A percentile compares a stretch with the other conserved stretches of the same genome.
Conservation (phyloP, 1,140 invertebrate species). For the Eupristina koningsbergeri region DNA sequence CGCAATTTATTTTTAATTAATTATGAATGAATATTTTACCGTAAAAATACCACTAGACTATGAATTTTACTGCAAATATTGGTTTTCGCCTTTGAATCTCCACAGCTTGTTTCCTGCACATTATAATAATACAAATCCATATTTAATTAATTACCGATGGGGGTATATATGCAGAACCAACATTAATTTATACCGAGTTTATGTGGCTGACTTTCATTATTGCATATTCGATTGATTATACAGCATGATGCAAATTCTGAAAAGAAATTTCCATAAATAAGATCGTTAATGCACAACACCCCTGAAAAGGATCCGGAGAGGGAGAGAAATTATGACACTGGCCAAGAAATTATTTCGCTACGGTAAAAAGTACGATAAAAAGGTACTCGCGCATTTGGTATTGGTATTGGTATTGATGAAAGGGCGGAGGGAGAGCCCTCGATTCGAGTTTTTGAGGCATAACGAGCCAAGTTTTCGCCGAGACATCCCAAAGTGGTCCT, state of each 20-base stretch:
- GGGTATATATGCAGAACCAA: not conserved
- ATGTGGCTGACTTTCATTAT: slow-evolving; percentile 8
- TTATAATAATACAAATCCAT: slow-evolving; percentile 14
- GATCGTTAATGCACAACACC: not conserved
- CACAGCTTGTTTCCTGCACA: not conserved
- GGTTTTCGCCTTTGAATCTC: not conserved
- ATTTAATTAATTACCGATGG: not conserved
- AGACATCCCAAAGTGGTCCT: slow-evolving; percentile 12
- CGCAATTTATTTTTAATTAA: too few species aligned
- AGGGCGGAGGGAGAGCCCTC: slow-evolving; percentile 2
- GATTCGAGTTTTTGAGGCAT: not conserved
- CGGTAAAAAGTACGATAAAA: not conserved
- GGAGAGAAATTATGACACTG: slow-evolving; percentile 13
- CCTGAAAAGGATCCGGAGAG: not conserved
- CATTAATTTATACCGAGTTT: slow-evolving; percentile 27
- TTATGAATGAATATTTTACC: too few species aligned
- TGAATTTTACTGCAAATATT: slow-evolving; percentile 18
- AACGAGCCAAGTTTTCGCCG: slow-evolving; percentile 32
- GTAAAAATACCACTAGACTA: not conserved
- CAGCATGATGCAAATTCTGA: not conserved
- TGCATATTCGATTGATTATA: slow-evolving; percentile 17
- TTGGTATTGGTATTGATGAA: slow-evolving; percentile 14
- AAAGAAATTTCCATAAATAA: slow-evolving; percentile 25
- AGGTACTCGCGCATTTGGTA: slow-evolving; percentile 14
- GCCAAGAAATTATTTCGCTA: slow-evolving; percentile 26